Base-by-base conservation (phyloP, 1,140 invertebrate genomes). In the Physella acuta region DNA sequence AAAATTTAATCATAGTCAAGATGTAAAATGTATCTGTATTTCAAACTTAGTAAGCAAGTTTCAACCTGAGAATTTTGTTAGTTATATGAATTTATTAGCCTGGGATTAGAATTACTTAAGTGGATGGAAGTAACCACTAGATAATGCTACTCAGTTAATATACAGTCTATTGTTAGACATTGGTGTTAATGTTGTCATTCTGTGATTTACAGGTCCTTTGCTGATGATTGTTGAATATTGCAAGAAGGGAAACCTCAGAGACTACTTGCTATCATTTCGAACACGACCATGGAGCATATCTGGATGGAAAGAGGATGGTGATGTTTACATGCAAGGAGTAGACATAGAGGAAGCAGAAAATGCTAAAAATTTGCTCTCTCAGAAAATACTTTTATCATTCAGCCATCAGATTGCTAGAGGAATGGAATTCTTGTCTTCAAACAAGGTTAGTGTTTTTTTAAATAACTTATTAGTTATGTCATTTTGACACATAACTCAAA, bases 191-290 rank as follows among this genome's bases (percentile, higher is more conserved):
- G n/a, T n/a, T n/a, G n/a, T n/a, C n/a, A n/a, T n/a, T n/a, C n/a
- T n/a, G n/a, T n/a, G n/a, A n/a, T n/a, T n/a, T n/a, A n/a, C n/a
- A 81, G 86, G 86, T 37, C 96, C 96, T 0, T 86, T 99, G 0
- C 96, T 91, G 84, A 95, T 99, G 0, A 92, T 99, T 17, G 94
- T 99, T 0, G 97, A 99, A 82, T 97, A 91, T 85, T 95, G 95
- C 0, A 92, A 92, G 0, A 90, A 97, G 80, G 97, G 97, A 33
- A 99, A 99, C 85, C 85, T 99, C 0, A 87, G 95, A 61, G 96
- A 99, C 81, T 99, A 96, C 83, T 86, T 99, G 0, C 88, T 96
- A 16, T 73, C 69, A 1, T 75, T 78, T 39, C 62, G 82, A 49
- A 79, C 80, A 3, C 66, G 55, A 17, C 67, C 73, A 16, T 70